phyloP scores from a whole-genome alignment of 2,888 invertebrate species.

The Aphodius sticticus region DNA sequence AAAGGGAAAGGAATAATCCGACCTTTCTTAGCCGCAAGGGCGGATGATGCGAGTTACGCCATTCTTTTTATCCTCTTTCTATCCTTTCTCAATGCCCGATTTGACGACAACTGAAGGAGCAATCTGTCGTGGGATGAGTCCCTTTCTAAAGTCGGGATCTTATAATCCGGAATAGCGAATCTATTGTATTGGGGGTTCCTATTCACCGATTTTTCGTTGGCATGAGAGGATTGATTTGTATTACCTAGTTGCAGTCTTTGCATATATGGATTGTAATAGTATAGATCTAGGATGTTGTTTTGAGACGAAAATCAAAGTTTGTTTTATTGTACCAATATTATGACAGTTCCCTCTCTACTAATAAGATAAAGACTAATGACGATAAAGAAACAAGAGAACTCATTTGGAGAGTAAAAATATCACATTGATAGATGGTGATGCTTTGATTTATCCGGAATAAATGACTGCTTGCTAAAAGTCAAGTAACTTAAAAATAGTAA shows the following conservation, averaged over 20 bases:
- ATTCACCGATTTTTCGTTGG: constrained; percentile 11
- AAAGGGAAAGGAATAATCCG: constrained; percentile 38
- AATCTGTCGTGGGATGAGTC: constrained; percentile 31
- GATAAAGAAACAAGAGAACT: too few relatives aligned
- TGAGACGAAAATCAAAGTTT: too few relatives aligned
- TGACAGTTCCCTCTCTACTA: too few relatives aligned
- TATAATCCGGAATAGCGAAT: constrained; percentile 26
- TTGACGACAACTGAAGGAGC: constrained; percentile 20
- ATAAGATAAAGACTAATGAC: too few relatives aligned
- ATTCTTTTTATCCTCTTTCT: constrained; percentile 6
- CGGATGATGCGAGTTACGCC: constrained; percentile 38
- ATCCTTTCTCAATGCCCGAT: constrained; percentile 27
- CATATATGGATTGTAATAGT: too few relatives aligned
- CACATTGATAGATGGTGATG: too few relatives aligned
- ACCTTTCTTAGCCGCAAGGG: constrained; percentile 38
- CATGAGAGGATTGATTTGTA: neutral
- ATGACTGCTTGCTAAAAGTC: too few relatives aligned
- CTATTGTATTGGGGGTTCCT: constrained; percentile 16
- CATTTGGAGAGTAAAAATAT: too few relatives aligned
- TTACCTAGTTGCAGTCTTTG: neutral
- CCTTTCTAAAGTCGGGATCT: constrained; percentile 14
- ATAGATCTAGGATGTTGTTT: too few relatives aligned
- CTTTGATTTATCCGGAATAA: too few relatives aligned
- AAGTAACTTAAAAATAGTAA: too few relatives aligned
- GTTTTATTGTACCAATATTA: too few relatives aligned